Conservation (phyloP, 2,113 vertebrate species). For the Salvelinus sp. region DNA sequence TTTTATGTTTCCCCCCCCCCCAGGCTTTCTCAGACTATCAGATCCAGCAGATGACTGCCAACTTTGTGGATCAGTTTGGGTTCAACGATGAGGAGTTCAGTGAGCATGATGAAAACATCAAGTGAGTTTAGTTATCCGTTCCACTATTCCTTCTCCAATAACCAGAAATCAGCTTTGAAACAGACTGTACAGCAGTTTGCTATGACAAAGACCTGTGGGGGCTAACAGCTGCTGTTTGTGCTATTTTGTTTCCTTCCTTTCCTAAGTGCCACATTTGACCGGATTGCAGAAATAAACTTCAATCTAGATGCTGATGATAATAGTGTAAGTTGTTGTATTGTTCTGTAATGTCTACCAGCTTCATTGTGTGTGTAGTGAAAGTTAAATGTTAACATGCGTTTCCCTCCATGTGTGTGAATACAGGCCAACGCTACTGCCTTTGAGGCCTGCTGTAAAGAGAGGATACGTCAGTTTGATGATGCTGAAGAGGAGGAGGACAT, state of each 20-base stretch:
- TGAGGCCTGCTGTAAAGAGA: constrained; percentile 92
- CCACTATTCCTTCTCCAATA: not conserved
- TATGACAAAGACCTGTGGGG: not conserved
- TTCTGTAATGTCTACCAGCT: not conserved
- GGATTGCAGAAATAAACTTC: constrained; percentile 96
- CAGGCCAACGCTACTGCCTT: constrained; percentile 90
- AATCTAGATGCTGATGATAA: constrained; percentile 88
- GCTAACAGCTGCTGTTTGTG: not conserved
- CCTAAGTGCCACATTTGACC: constrained; percentile 89
- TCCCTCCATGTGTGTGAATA: constrained; percentile 4
- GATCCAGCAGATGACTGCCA: constrained; percentile 97
- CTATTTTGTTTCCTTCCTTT: constrained; percentile 18
- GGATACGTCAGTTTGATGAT: constrained; percentile 92
- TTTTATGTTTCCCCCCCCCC: not conserved
- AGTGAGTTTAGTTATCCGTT: constrained; percentile 68
- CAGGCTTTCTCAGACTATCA: constrained; percentile 98
- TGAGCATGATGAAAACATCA: constrained; percentile 94
- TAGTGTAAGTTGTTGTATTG: constrained; percentile 80
- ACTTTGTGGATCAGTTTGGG: constrained; percentile 96
- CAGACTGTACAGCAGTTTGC: not conserved
- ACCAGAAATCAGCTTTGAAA: not conserved
- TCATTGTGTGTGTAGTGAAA: not conserved
- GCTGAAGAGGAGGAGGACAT: constrained; percentile 93
- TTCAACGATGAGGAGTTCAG: constrained; percentile 97
- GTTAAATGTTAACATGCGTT: not conserved